These are phyloP conservation scores for Colius striatus DNA, from an alignment of 2,113 vertebrate species.

Conservation along the genomic window DNA sequence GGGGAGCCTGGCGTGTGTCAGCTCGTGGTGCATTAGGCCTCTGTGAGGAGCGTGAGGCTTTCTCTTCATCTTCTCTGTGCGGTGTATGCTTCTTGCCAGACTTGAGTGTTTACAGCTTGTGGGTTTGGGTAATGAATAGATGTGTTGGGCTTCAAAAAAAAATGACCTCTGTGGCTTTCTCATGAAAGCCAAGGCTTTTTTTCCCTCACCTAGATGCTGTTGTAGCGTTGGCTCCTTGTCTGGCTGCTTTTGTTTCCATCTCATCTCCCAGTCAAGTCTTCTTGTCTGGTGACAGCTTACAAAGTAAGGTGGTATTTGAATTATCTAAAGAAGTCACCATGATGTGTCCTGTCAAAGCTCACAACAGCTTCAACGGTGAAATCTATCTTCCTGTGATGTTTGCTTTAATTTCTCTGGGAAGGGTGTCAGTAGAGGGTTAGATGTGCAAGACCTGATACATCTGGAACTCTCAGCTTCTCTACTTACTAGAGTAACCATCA, in stretches of 20 bases:
- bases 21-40: background rate
- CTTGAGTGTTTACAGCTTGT: background rate
- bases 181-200: background rate
- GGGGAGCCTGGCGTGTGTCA: background rate
- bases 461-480: background rate
- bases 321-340: background rate
- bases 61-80: background rate
- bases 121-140: background rate
- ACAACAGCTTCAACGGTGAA: background rate
- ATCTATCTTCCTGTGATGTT: background rate
- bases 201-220: conserved; percentile 13
- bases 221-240: conserved; percentile 60
- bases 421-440: background rate
- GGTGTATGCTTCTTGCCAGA: background rate
- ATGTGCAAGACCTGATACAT: background rate
- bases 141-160: background rate
- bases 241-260: background rate
- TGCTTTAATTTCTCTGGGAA: background rate
- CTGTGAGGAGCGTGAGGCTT: background rate
- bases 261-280: background rate
- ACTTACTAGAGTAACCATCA: background rate
- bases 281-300: background rate
- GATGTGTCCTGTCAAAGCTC: background rate
- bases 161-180: background rate
- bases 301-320: background rate